A percentile compares a stretch with the other conserved stretches of the same genome.
Conservation (phyloP, 2,888 invertebrate genomes). For the Xanthorhoe spadicearia region DNA sequence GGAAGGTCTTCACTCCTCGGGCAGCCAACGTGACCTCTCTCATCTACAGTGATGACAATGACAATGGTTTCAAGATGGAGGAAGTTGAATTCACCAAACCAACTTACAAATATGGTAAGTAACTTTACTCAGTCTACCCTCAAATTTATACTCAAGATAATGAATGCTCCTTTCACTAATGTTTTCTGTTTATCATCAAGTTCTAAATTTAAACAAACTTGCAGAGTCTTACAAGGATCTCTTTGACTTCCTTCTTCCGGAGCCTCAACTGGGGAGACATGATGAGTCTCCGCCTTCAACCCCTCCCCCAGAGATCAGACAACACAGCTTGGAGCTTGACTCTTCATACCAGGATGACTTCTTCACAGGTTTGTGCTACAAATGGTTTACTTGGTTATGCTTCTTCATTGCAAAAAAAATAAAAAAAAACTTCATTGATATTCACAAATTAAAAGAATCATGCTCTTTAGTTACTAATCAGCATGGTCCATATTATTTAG, state of each 20-base stretch:
- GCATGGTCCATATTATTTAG: too few relatives aligned
- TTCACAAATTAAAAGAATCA: too few relatives aligned
- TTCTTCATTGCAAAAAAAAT: too few relatives aligned
- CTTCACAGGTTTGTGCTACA: slow-evolving; percentile 61
- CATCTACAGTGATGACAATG: slow-evolving; percentile 68
- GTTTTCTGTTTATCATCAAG: background rate
- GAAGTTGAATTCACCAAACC: slow-evolving; percentile 73
- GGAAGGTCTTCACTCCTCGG: slow-evolving; percentile 67
- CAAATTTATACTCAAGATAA: background rate
- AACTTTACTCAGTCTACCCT: background rate
- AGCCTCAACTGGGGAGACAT: slow-evolving; percentile 47
- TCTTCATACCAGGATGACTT: slow-evolving; percentile 74
- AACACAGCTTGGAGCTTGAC: slow-evolving; percentile 61
- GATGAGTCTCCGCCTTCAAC: slow-evolving; percentile 61
- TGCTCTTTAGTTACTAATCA: too few relatives aligned
- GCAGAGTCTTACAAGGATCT: slow-evolving; percentile 53
- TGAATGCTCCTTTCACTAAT: background rate
- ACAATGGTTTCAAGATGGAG: slow-evolving; percentile 54
- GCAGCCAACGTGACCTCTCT: slow-evolving; percentile 65
- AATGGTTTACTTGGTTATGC: background rate
- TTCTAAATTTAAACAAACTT: too few relatives aligned
- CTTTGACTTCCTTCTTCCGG: slow-evolving; percentile 63
- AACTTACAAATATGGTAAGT: slow-evolving; percentile 57
- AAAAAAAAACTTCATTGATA: too few relatives aligned
- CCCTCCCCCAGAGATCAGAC: slow-evolving; percentile 57